Conservation (phyloP, 2,113 vertebrate genomes). For the Syngnathus scovelli region DNA sequence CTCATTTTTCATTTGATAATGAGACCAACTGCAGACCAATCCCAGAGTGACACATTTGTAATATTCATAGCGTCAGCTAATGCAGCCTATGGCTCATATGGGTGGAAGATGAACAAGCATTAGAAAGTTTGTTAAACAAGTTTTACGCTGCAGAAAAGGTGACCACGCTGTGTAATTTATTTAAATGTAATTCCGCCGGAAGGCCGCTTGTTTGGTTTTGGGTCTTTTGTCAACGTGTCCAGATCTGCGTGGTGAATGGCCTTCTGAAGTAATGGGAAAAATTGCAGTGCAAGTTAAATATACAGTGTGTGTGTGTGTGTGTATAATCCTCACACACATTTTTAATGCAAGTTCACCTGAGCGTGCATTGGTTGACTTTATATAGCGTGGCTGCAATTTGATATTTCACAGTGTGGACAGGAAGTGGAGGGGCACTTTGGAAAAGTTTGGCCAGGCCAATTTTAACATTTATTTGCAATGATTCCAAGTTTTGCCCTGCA, state of each 20-base stretch:
- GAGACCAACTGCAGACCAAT: conserved; percentile 2
- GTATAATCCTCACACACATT: background rate
- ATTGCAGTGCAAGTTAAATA: background rate
- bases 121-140: background rate
- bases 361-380: background rate
- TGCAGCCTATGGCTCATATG: background rate
- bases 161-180: conserved; percentile 6
- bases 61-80: background rate
- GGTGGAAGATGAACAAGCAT: background rate
- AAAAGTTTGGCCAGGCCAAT: background rate
- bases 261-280: background rate
- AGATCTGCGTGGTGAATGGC: background rate
- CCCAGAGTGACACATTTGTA: background rate
- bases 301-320: background rate
- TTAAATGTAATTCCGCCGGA: conserved; percentile 2
- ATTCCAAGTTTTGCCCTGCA: background rate
- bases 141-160: background rate
- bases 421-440: background rate
- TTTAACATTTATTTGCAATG: background rate
- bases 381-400: background rate
- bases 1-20: conserved; percentile 6
- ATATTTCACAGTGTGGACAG: background rate
- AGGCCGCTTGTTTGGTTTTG: background rate
- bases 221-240: conserved; percentile 11
- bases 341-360: background rate